phyloP scores from a whole-genome alignment of 2,888 invertebrate species.

The Acronicta aceris region DNA sequence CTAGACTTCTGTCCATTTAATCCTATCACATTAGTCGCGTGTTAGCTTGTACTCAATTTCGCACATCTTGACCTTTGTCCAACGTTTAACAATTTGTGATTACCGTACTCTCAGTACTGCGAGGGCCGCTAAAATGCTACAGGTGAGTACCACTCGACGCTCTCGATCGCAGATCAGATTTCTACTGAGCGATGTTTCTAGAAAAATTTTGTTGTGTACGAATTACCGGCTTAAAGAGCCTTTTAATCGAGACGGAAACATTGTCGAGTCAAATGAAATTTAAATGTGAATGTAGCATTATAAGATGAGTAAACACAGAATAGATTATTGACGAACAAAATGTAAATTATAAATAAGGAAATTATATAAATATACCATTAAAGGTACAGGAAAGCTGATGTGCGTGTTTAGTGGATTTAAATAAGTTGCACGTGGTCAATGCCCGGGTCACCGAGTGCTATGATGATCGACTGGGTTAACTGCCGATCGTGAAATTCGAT shows the following conservation, averaged over 20 bases:
- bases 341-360: no score
- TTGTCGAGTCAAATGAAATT: no score
- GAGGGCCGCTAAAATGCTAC: conserved; percentile 33
- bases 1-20: conserved; percentile 16
- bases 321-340: no score
- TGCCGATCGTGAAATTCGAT: conserved; percentile 48
- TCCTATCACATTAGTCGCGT: conserved; percentile 9
- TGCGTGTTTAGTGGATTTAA: conserved; percentile 48
- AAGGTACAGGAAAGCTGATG: conserved; percentile 17
- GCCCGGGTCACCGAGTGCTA: conserved; percentile 51
- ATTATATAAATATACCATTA: conserved; percentile 15
- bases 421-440: conserved; percentile 37
- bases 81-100: conserved; percentile 31
- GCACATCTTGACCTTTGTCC: conserved; percentile 35
- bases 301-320: no score
- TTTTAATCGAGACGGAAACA: no score
- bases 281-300: conserved; percentile 29
- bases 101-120: conserved; percentile 23
- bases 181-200: conserved; percentile 47
- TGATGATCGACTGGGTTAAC: conserved; percentile 54
- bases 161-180: conserved; percentile 24
- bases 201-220: conserved; percentile 35
- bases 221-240: conserved; percentile 49
- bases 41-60: conserved; percentile 21
- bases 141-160: conserved; percentile 12